Evolutionary conservation across 1,140 invertebrate species (phyloP), one percentile per base, ranked within the genome.

Genomic region (Achroia grisella): DNA sequence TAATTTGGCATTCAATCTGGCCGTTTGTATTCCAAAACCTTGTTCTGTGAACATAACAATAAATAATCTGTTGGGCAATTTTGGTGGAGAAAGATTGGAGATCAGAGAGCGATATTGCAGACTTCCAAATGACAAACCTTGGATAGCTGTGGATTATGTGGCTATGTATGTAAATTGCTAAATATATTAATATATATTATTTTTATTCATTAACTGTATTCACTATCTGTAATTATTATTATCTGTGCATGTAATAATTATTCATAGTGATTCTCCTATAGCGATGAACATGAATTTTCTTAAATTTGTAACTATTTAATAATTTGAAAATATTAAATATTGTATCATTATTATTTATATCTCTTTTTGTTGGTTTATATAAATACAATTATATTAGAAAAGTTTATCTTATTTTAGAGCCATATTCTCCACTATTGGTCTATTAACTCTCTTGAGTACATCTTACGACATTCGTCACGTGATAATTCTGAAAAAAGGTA

Each of bases 121-220:
- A 0, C 57, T 73, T 27, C 60, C 60, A 6, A 48, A 63, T 30
- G 69, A 72, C 33, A 69, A 64, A 27, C 58, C 52, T n/a, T 64
- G 60, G 53, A 58, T 48, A 1, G 45, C 62, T 15, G 70, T 44
- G 10, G 71, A 75, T 55, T 69, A 68, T 40, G 57, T 67, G 28
- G 70, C 70, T 13, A 50, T 71, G 75, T 79, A 50, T 65, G 75
- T 66, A 23, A 23, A 35, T 31, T 31, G 3, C 9, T 31, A n/a
- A 31, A n/a, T n/a, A 8, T 10, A n/a, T 31, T 31, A 9, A 31
- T 10, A 31, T 2, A 31, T 2, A 31, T 23, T 23, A 23, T 23
- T 23, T 23, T 6, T 29, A 6, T 29, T 29, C 28, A 29, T 10
- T 6, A 10, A 29, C 4, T 6, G 28, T 29, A 6, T 29, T 29